phyloP scores from a whole-genome alignment of 2,888 invertebrate species.

The Diadromus collaris region DNA sequence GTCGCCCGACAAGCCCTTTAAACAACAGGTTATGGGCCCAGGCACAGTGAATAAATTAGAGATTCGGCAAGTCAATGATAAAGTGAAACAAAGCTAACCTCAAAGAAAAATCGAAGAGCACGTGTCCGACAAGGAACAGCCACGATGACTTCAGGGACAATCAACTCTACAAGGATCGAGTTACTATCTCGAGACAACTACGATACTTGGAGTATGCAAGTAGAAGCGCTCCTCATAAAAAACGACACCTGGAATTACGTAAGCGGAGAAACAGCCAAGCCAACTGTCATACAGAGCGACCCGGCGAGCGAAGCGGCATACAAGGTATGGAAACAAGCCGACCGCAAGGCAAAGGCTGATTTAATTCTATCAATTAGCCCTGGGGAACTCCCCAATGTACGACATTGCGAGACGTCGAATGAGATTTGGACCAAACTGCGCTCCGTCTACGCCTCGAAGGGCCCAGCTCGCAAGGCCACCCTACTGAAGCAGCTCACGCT shows the following conservation, averaged over 20 bases:
- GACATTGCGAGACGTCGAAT: slow-evolving; percentile 5
- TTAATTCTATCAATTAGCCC: neutral
- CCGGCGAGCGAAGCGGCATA: neutral
- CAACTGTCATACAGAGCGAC: neutral
- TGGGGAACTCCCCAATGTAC: neutral
- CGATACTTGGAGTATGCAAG: too few relatives aligned
- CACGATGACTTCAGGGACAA: too few relatives aligned
- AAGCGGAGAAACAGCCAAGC: neutral
- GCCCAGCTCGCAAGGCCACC: neutral
- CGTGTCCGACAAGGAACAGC: too few relatives aligned
- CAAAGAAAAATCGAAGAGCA: too few relatives aligned
- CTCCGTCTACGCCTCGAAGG: slow-evolving; percentile 12
- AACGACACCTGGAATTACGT: slow-evolving; percentile 10
- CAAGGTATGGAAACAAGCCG: neutral
- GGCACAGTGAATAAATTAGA: too few relatives aligned
- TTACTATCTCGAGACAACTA: too few relatives aligned
- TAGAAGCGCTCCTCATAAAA: too few relatives aligned
- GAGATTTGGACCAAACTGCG: neutral
- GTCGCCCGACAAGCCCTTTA: too few relatives aligned
- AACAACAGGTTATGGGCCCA: too few relatives aligned
- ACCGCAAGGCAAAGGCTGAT: neutral
- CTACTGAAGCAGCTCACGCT: neutral
- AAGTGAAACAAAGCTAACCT: too few relatives aligned
- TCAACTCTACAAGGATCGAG: too few relatives aligned
- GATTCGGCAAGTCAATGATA: too few relatives aligned